Conservation (phyloP, 2,888 invertebrate genomes). For the Prenolepis imparis region DNA sequence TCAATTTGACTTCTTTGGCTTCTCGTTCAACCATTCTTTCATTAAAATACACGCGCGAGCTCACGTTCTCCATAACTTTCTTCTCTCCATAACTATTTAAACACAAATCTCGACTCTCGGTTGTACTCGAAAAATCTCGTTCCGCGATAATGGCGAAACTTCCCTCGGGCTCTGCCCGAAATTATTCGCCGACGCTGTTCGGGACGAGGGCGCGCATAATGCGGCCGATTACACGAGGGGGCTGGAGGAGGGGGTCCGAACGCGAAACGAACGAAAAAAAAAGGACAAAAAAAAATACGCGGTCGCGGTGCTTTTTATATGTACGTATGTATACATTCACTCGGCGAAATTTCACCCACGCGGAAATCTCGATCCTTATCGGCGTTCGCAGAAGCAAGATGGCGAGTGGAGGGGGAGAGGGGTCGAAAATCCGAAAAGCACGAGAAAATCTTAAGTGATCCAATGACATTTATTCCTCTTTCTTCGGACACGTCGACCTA, state of each 20-base stretch:
- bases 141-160: slow-evolving; percentile 50
- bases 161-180: slow-evolving; percentile 47
- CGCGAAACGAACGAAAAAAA: slow-evolving; percentile 18
- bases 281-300: slow-evolving; percentile 8
- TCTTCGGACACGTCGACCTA: background rate
- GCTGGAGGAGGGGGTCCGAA: background rate
- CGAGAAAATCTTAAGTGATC: slow-evolving; percentile 20
- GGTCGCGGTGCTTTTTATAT: slow-evolving; percentile 33
- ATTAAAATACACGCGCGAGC: background rate
- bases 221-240: slow-evolving; percentile 33
- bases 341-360: slow-evolving; percentile 17
- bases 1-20: slow-evolving; percentile 23
- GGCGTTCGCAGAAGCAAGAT: background rate
- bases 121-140: slow-evolving; percentile 53
- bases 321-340: slow-evolving; percentile 39
- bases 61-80: background rate
- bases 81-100: slow-evolving; percentile 38
- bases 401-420: background rate
- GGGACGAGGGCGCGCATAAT: slow-evolving; percentile 43
- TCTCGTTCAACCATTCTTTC: background rate
- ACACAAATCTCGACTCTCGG: slow-evolving; percentile 38
- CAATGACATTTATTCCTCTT: background rate
- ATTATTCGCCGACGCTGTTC: slow-evolving; percentile 45
- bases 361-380: slow-evolving; percentile 40
- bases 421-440: slow-evolving; percentile 1